Evolutionary conservation across 2,797 vertebrate species (phyloP).

Genomic region (Nannoperca australis): DNA sequence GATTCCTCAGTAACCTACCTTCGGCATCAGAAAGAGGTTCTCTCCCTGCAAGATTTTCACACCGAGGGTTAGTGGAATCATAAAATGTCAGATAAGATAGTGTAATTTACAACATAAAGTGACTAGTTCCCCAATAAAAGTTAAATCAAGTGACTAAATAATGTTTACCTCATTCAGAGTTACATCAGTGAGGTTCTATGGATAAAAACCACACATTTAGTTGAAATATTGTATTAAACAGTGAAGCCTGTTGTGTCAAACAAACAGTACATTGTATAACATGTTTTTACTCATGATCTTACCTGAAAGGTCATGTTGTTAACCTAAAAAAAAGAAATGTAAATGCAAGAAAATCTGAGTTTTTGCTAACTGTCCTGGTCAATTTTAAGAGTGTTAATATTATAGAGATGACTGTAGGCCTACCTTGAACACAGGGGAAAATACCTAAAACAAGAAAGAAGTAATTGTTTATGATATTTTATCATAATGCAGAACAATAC

Average conservation of each 20-base stretch:
- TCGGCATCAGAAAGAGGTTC: constrained; percentile 64
- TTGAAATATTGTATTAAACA: neutral
- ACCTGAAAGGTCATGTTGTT: constrained; percentile 73
- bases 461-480: neutral
- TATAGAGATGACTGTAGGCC: neutral
- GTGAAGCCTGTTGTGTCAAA: neutral
- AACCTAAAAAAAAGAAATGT: constrained; percentile 47
- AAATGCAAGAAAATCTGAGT: neutral
- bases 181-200: constrained; percentile 56
- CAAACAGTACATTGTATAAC: neutral
- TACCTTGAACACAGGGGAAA: constrained; percentile 71
- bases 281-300: neutral
- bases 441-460: constrained; percentile 50
- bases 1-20: constrained; percentile 45
- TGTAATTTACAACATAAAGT: neutral
- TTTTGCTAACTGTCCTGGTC: neutral
- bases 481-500: neutral
- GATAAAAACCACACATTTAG: constrained; percentile 9
- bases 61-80: neutral
- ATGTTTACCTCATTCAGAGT: constrained; percentile 70
- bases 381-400: neutral
- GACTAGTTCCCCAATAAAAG: neutral
- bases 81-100: neutral
- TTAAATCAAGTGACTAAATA: constrained; percentile 4
- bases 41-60: constrained; percentile 65